These are phyloP conservation scores for Actinostola sp. DNA, from an alignment of 92 coral and sea anemone genomes.

Conservation along the genomic window DNA sequence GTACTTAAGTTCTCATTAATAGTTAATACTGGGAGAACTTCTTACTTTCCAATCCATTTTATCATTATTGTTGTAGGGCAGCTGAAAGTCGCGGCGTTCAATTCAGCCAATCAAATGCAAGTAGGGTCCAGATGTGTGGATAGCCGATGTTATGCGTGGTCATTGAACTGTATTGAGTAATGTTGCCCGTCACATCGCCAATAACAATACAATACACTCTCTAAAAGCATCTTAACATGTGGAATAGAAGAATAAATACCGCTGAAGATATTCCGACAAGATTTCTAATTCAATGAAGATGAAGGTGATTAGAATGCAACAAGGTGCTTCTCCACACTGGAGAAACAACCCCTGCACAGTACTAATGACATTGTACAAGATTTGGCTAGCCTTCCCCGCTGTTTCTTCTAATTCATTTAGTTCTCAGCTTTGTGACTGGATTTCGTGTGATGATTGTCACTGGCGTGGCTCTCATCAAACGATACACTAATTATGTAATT, in stretches of 20 bases:
- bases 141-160: conserved; percentile 18
- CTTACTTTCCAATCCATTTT: conserved; percentile 28
- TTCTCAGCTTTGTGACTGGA: conserved; percentile 13
- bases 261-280: conserved; percentile 28
- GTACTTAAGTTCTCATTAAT: conserved; percentile 31
- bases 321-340: conserved; percentile 3
- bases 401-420: conserved; percentile 36
- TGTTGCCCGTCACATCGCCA: conserved; percentile 9
- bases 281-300: conserved; percentile 13
- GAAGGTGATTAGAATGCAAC: neutral
- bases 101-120: conserved; percentile 17
- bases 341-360: conserved; percentile 32
- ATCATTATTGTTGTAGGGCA: conserved; percentile 3
- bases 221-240: conserved; percentile 44
- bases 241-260: conserved; percentile 26
- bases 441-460: neutral
- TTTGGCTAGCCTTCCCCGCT: conserved; percentile 55
- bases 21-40: conserved; percentile 14
- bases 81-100: conserved; percentile 7
- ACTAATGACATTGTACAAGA: conserved; percentile 50
- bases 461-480: conserved; percentile 22
- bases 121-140: conserved; percentile 22
- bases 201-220: conserved; percentile 12
- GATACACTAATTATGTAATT: conserved; percentile 17
- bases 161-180: conserved; percentile 1